Base-by-base conservation (phyloP, 2,888 invertebrate genomes). In the Adelognathus sp. region DNA sequence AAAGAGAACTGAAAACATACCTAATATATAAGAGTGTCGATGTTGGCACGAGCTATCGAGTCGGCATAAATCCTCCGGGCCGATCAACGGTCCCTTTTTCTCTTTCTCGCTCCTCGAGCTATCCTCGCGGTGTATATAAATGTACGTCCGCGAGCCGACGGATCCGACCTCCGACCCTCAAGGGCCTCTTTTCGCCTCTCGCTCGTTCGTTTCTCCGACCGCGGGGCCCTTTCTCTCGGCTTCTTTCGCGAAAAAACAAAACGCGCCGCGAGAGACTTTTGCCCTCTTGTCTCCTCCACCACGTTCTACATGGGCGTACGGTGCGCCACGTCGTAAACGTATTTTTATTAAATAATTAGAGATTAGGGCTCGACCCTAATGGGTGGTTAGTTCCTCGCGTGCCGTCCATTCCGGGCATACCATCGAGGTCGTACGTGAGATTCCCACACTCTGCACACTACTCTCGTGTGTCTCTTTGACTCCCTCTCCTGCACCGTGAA, bases 311-410 rank as follows among this genome's bases (percentile, higher is more conserved):
- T 86, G 87, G 89, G 88, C 89, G 90, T 89, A 88, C 87, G 85
- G 86, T 89, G 88, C 88, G 90, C 91, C 90, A 91, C 91, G 89
- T 90, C 90, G 90, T 91, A 91, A 91, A 91, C 90, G 90, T 90
- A 89, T 90, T 91, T 91, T 91, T 91, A 91, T 91, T 91, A 91
- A 91, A 91, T 91, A 91, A 91, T 91, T 91, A 91, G 91, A 89
- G 91, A 90, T 90, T 91, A 88, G 88, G 86, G 88, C 84, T 88
- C 85, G 77, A n/a, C 80, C 85, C 88, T 90, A 90, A 90, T 90
- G 87, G 89, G 79, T 88, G 90, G 90, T 90, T 90, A 87, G 89
- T 86, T 84, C 88, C 87, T 87, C 88, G 88, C 90, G 90, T 91
- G 91, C 90, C 88, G 88, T 86, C 86, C 91, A 91, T 90, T 91